Conservation (phyloP, 1,140 invertebrate species). For the Bombus huntii region DNA sequence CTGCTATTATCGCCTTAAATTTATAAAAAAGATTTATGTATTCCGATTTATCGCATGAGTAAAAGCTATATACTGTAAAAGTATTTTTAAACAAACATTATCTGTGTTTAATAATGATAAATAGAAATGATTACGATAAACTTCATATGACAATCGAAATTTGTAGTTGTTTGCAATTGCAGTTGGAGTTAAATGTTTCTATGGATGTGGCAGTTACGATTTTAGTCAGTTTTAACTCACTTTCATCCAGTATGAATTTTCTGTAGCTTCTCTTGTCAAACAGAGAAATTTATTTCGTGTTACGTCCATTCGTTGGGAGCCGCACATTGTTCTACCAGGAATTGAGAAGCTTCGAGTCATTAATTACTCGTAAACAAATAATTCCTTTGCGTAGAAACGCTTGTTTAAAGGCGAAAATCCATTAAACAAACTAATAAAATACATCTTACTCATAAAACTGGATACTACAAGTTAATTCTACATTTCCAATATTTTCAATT, state of each 20-base stretch:
- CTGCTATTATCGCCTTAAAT: neutral
- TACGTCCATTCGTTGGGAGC: neutral
- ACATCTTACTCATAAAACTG: no score
- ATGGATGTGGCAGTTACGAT: neutral
- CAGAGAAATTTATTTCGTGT: neutral
- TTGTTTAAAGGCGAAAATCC: no score
- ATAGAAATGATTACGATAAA: neutral
- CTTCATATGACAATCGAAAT: neutral
- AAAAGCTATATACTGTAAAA: neutral
- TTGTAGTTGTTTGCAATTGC: no score
- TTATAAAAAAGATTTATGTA: neutral
- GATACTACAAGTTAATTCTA: no score
- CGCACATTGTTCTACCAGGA: neutral
- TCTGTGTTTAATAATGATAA: neutral
- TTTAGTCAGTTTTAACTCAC: neutral
- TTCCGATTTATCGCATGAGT: neutral
- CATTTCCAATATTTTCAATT: neutral
- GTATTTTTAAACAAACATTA: neutral
- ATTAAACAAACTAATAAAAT: no score
- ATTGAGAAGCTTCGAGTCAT: no score
- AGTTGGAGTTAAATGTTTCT: neutral
- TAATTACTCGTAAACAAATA: no score
- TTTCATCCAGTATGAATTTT: neutral
- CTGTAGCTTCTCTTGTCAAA: neutral
- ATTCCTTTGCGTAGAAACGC: no score